Conservation (phyloP, 1,140 invertebrate genomes). For the Drosophila bocqueti region DNA sequence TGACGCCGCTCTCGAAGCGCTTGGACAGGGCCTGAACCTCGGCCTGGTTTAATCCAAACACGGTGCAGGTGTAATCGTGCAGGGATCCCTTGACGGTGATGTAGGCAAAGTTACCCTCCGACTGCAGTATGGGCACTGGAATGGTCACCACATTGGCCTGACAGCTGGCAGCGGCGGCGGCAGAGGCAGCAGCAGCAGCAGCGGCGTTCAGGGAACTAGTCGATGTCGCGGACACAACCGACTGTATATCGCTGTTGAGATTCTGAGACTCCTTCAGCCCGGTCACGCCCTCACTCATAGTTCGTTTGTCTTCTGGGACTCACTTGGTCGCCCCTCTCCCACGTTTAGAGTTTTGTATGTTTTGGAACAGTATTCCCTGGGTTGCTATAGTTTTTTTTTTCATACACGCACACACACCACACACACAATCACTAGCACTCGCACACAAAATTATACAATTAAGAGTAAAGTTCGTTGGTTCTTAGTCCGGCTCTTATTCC, state of each 20-base stretch:
- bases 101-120: slow-evolving; percentile 88
- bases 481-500: slow-evolving; percentile 58
- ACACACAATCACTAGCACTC: slow-evolving; percentile 17
- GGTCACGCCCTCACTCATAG: slow-evolving; percentile 69
- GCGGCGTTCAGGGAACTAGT: slow-evolving; percentile 42
- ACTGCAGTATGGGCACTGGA: slow-evolving; percentile 81
- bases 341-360: slow-evolving; percentile 39
- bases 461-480: slow-evolving; percentile 32
- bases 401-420: slow-evolving; percentile 21
- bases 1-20: slow-evolving; percentile 88
- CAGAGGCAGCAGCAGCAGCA: slow-evolving; percentile 11
- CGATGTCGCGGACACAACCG: slow-evolving; percentile 45
- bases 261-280: slow-evolving; percentile 59
- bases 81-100: slow-evolving; percentile 91
- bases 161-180: slow-evolving; percentile 23
- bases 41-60: slow-evolving; percentile 90
- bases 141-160: slow-evolving; percentile 80
- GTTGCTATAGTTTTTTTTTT: slow-evolving; percentile 68
- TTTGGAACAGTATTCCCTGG: slow-evolving; percentile 47
- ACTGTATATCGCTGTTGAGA: slow-evolving; percentile 45
- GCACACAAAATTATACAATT: slow-evolving; percentile 53
- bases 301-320: slow-evolving; percentile 48
- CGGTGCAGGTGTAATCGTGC: slow-evolving; percentile 89
- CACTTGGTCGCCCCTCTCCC: slow-evolving; percentile 25
- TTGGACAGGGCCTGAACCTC: slow-evolving; percentile 89